Evolutionary conservation across 92 coral and sea anemone species (phyloP).

Genomic region (Heliopora coerulea): DNA sequence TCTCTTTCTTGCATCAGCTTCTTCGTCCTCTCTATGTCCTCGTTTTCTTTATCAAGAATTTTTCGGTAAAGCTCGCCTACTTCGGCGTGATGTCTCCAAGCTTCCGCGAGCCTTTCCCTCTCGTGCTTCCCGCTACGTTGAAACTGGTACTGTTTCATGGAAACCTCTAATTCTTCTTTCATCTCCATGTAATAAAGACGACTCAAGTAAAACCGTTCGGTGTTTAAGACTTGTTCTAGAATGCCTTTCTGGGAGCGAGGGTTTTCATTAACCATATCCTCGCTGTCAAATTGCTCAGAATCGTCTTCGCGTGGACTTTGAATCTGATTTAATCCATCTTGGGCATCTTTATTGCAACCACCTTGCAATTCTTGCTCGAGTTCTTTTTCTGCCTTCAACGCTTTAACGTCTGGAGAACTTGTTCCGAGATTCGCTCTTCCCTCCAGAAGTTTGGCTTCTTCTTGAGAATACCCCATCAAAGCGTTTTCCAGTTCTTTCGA

Average conservation of each 20-base stretch:
- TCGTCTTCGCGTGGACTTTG: slow-evolving; percentile 51
- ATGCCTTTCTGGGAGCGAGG: slow-evolving; percentile 68
- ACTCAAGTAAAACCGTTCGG: slow-evolving; percentile 82
- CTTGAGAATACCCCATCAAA: background rate
- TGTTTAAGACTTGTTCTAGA: slow-evolving; percentile 71
- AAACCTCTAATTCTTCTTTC: slow-evolving; percentile 82
- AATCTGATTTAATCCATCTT: slow-evolving; percentile 59
- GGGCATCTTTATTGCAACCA: slow-evolving; percentile 52
- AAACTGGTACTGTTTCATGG: slow-evolving; percentile 42
- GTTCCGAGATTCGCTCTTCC: slow-evolving; percentile 48
- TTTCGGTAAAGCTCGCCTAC: slow-evolving; percentile 29
- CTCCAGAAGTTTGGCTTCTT: slow-evolving; percentile 20
- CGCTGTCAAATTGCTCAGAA: slow-evolving; percentile 6
- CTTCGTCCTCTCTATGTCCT: slow-evolving; percentile 52
- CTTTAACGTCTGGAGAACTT: slow-evolving; percentile 60
- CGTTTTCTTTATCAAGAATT: slow-evolving; percentile 30
- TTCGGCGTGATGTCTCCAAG: slow-evolving; percentile 42
- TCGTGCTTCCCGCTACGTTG: slow-evolving; percentile 25
- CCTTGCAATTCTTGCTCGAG: slow-evolving; percentile 55
- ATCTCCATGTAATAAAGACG: slow-evolving; percentile 84
- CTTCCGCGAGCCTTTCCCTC: slow-evolving; percentile 19
- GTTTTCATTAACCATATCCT: slow-evolving; percentile 72
- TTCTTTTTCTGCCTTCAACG: slow-evolving; percentile 65
- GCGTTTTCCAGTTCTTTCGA: background rate
- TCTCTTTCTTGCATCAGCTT: slow-evolving; percentile 20